phyloP scores from a whole-genome alignment of 2,888 invertebrate species.

The Hybos culiciformis region DNA sequence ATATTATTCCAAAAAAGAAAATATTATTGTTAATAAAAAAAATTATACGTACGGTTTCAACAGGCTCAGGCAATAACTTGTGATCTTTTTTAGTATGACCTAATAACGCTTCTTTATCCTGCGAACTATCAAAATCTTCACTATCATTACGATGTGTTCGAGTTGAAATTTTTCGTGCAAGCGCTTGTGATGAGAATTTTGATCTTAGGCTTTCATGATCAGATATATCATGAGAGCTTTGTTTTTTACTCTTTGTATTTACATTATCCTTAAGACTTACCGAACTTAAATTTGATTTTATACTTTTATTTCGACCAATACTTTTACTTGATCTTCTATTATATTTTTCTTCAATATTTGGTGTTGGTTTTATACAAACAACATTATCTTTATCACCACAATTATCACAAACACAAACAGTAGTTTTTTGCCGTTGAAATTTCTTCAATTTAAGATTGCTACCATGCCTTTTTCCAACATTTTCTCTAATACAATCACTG shows the following conservation, averaged over 20 bases:
- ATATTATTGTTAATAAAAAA: background rate
- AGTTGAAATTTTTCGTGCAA: slow-evolving; percentile 19
- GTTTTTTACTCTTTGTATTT: slow-evolving; percentile 13
- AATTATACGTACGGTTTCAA: slow-evolving; percentile 21
- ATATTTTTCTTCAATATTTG: slow-evolving; percentile 7
- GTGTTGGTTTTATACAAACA: slow-evolving; percentile 9
- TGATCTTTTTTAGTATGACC: slow-evolving; percentile 19
- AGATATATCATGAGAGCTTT: slow-evolving; percentile 11
- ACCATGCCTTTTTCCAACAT: slow-evolving; percentile 1
- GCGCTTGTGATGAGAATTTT: slow-evolving; percentile 21
- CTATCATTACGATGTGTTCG: slow-evolving; percentile 16
- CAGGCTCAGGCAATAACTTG: slow-evolving; percentile 22
- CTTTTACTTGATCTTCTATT: slow-evolving; percentile 1
- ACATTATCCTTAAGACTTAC: slow-evolving; percentile 17
- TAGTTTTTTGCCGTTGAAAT: slow-evolving; percentile 14
- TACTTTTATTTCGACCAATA: background rate
- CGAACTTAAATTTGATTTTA: slow-evolving; percentile 15
- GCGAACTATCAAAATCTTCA: slow-evolving; percentile 16
- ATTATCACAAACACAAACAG: slow-evolving; percentile 15
- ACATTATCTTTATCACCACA: slow-evolving; percentile 16
- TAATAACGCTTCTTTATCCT: slow-evolving; percentile 20
- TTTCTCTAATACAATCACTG: background rate
- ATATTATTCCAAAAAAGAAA: too few species aligned
- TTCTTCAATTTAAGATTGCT: slow-evolving; percentile 13
- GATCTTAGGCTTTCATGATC: slow-evolving; percentile 18